Conservation (phyloP, 1,140 invertebrate genomes). For the Musca domestica region DNA sequence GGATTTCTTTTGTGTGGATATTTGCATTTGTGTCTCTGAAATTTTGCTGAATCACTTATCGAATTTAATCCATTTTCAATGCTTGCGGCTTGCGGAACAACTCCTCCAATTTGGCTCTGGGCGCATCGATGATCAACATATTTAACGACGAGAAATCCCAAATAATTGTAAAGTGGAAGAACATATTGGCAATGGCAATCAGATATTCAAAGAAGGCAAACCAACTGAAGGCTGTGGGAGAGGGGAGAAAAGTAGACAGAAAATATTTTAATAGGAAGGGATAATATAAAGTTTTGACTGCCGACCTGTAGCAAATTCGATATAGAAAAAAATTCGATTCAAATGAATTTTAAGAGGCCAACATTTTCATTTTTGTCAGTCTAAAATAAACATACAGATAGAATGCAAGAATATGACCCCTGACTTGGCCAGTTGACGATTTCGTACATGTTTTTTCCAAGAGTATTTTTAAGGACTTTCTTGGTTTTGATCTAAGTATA, state of each 20-base stretch:
- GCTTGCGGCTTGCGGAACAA: conserved; percentile 27
- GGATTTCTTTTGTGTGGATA: background rate
- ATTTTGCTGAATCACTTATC: background rate
- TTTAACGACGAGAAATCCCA: conserved; percentile 81
- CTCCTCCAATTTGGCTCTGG: conserved; percentile 40
- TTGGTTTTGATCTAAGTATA: no score
- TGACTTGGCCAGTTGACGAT: no score
- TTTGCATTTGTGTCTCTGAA: background rate
- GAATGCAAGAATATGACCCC: no score
- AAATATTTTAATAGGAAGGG: background rate
- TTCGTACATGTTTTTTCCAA: no score
- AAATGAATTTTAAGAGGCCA: no score
- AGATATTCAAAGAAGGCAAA: conserved; percentile 91
- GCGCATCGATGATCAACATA: conserved; percentile 67
- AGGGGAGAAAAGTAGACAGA: conserved; percentile 28
- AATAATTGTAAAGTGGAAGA: conserved; percentile 83
- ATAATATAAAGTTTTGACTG: background rate
- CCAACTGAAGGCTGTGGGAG: conserved; percentile 82
- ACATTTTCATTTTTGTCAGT: no score
- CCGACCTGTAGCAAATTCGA: no score
- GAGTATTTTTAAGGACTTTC: no score
- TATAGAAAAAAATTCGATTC: no score
- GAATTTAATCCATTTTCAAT: conserved; percentile 22
- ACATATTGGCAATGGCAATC: conserved; percentile 87
- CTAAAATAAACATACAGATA: no score